Evolutionary conservation across 30 jellyfish, hydroid and myxozoan species (phyloP).

Genomic region (Morbakka virulenta): DNA sequence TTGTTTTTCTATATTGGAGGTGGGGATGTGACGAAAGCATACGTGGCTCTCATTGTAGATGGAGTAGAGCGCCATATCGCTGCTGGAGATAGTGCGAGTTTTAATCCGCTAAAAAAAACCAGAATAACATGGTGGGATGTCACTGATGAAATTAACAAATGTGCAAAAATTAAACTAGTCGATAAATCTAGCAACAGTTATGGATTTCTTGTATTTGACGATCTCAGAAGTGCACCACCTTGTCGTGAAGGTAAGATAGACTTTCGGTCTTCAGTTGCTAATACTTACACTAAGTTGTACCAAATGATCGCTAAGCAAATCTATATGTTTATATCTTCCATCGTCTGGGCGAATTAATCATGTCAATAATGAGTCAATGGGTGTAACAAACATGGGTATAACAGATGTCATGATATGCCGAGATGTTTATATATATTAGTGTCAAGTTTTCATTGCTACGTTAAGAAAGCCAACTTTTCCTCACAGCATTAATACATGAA

Average conservation of each 20-base stretch:
- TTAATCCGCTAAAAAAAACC: neutral
- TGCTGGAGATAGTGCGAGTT: constrained; percentile 1
- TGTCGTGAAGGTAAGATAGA: constrained; percentile 30
- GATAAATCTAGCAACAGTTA: constrained; percentile 11
- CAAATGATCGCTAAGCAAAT: no score
- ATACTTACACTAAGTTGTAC: no score
- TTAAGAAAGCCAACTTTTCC: no score
- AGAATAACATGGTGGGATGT: constrained; percentile 56
- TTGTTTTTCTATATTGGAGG: constrained; percentile 45
- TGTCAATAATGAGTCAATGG: no score
- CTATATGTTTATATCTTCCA: no score
- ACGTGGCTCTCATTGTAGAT: constrained; percentile 29
- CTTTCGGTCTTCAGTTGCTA: no score
- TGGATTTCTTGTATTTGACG: constrained; percentile 31
- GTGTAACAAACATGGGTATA: no score
- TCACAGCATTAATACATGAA: no score
- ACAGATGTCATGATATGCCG: no score
- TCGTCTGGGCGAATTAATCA: no score
- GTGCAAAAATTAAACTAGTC: constrained; percentile 22
- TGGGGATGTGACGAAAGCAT: constrained; percentile 25
- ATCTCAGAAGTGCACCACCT: constrained; percentile 39
- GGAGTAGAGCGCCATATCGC: neutral
- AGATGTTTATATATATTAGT: no score
- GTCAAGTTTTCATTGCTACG: no score
- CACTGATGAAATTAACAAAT: constrained; percentile 4